phyloP scores from a whole-genome alignment of 2,113 vertebrate species.

The Mustelus asterias region DNA sequence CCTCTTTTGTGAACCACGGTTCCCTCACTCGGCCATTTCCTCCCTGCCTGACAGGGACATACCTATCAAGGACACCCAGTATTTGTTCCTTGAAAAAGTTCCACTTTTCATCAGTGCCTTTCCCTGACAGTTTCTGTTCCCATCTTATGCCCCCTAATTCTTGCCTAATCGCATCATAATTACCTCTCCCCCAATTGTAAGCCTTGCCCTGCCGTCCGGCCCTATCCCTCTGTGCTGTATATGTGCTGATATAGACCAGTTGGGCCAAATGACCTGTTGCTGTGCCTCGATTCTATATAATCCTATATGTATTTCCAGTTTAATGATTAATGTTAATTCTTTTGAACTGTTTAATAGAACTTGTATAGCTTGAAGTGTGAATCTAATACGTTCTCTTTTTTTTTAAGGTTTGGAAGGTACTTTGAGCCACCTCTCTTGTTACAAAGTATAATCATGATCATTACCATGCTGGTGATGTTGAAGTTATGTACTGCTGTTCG shows the following conservation, averaged over 20 bases:
- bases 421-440: conserved; percentile 85
- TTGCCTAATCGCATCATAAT: too few relatives aligned
- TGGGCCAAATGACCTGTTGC: neutral
- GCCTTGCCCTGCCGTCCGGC: too few relatives aligned
- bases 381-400: conserved; percentile 20
- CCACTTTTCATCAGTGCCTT: too few relatives aligned
- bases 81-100: too few relatives aligned
- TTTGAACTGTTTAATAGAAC: neutral
- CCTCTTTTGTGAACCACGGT: too few relatives aligned
- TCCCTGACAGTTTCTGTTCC: too few relatives aligned
- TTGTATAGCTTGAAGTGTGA: neutral
- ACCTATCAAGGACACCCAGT: too few relatives aligned
- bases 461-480: conserved; percentile 89
- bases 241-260: neutral
- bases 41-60: too few relatives aligned
- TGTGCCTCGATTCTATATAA: neutral
- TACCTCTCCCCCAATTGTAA: too few relatives aligned
- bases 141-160: too few relatives aligned
- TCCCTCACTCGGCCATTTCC: too few relatives aligned
- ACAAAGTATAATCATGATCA: conserved; percentile 93
- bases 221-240: too few relatives aligned
- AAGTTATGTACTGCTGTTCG: conserved; percentile 85
- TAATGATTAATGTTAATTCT: neutral
- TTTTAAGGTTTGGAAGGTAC: conserved; percentile 74
- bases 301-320: neutral